Evolutionary conservation across 2,888 invertebrate genomes (phyloP).

Genomic region (Lysandra bellargus): DNA sequence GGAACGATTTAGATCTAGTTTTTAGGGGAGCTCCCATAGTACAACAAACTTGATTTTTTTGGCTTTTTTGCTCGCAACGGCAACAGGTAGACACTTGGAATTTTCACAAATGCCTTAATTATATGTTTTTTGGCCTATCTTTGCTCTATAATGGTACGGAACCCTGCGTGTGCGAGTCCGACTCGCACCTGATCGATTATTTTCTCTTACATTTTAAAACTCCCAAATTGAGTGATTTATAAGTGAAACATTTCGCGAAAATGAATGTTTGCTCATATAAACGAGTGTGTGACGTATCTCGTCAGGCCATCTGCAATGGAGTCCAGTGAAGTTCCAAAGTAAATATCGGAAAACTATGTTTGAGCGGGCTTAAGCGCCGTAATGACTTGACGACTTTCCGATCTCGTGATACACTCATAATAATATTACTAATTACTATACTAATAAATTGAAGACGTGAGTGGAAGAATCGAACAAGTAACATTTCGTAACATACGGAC

Average conservation of each 20-base stretch:
- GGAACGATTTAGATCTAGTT: too few species aligned
- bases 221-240: not conserved
- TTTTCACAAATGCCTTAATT: too few species aligned
- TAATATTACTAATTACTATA: not conserved
- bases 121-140: too few species aligned
- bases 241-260: slow-evolving; percentile 1
- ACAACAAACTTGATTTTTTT: too few species aligned
- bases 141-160: too few species aligned
- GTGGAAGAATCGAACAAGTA: too few species aligned
- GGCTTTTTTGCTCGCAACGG: too few species aligned
- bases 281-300: slow-evolving; percentile 38
- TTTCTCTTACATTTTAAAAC: not conserved
- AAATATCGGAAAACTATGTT: slow-evolving; percentile 39
- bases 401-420: not conserved
- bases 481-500: too few species aligned
- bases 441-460: too few species aligned
- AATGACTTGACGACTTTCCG: slow-evolving; percentile 9
- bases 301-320: slow-evolving; percentile 34
- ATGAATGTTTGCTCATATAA: slow-evolving; percentile 35
- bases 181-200: not conserved
- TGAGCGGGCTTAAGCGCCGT: slow-evolving; percentile 36
- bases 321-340: slow-evolving; percentile 36
- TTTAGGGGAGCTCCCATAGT: too few species aligned
- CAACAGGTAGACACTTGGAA: too few species aligned
- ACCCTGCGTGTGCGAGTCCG: too few species aligned